Base-by-base conservation (phyloP, 2,888 invertebrate genomes). In the Ormyrus thymus region DNA sequence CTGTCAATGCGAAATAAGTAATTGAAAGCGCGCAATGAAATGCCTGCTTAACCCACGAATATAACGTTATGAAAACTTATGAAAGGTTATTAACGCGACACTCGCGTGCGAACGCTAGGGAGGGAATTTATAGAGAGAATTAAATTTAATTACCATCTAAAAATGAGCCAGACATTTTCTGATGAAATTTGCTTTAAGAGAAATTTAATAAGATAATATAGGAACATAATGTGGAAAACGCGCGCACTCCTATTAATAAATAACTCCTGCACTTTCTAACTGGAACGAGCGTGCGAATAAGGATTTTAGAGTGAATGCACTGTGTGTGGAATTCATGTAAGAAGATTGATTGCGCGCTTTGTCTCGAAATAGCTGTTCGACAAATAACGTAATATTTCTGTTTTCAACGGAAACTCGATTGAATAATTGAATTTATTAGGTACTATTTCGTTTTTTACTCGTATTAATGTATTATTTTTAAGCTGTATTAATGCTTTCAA, bases 181-280 rank as follows among this genome's bases (percentile, higher is more conserved):
- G 61, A 61, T 61, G 61, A 61, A 61, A 61, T 43, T 11, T 61
- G 29, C 8, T 29, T 11, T 45, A 43, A 43, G 61, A 61, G 61
- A 61, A 15, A 45, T 43, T 61, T 6, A 45, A 11, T 29, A 61
- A 43, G 45, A 11, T 3, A 61, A 7, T 11, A 61, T 11, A 43
- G 61, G 13, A 55, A n/a, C 7, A n/a, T 55, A 55, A 55, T 55
- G n/a, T n/a, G 55, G 13, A 55, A 55, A 55, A 55, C 55, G 29
- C 29, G 29, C 55, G 55, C 29, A 3, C 29, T 4, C 29, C 29
- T 29, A 29, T 59, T 50, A 13, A 71, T 71, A 61, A 71, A 61
- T 71, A 59, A 43, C 71, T 11, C 29, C 13, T 51, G 71, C 43
- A 71, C 61, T 58, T 71, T 71, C 61, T 61, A 61, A 71, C 43